A percentile compares a stretch with the other conserved stretches of the same genome.
phyloP scores from a whole-genome alignment of 2,113 vertebrate genomes.

The Myrmecobius fasciatus region DNA sequence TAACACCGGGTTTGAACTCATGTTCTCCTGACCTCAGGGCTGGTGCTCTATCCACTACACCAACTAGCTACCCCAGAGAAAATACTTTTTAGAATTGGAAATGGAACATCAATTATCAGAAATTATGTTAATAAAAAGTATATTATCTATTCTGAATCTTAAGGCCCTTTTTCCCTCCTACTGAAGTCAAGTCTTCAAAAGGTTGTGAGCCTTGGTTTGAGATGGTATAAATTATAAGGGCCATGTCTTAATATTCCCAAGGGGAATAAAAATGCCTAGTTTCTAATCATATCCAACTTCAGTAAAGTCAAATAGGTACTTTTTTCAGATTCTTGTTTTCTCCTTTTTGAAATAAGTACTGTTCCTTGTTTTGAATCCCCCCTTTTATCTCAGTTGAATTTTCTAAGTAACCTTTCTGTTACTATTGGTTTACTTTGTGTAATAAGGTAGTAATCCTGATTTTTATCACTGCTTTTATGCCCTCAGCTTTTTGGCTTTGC shows the following conservation, averaged over 20 bases:
- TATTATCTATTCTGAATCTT: not conserved
- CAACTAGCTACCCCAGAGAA: no score
- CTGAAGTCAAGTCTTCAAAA: not conserved
- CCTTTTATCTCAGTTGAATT: slow-evolving; percentile 23
- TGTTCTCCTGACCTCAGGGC: no score
- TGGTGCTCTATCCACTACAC: no score
- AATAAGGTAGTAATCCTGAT: slow-evolving; percentile 21
- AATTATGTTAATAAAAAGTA: not conserved
- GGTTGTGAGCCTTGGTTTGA: not conserved
- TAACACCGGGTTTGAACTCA: no score
- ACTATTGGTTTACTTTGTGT: slow-evolving; percentile 13
- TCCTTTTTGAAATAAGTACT: not conserved
- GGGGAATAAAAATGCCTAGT: not conserved
- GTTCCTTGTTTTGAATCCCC: not conserved
- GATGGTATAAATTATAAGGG: not conserved
- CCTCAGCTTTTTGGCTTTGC: slow-evolving; percentile 67
- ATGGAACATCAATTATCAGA: not conserved
- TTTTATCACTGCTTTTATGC: slow-evolving; percentile 40
- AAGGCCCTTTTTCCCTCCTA: not conserved
- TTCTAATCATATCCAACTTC: not conserved
- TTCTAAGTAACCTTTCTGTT: slow-evolving; percentile 24
- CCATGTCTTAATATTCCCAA: not conserved
- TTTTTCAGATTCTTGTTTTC: not conserved
- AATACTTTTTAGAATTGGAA: not conserved
- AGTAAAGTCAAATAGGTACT: not conserved